Evolutionary conservation across 2,888 invertebrate species (phyloP).

Genomic region (Brassicogethes aeneus): DNA sequence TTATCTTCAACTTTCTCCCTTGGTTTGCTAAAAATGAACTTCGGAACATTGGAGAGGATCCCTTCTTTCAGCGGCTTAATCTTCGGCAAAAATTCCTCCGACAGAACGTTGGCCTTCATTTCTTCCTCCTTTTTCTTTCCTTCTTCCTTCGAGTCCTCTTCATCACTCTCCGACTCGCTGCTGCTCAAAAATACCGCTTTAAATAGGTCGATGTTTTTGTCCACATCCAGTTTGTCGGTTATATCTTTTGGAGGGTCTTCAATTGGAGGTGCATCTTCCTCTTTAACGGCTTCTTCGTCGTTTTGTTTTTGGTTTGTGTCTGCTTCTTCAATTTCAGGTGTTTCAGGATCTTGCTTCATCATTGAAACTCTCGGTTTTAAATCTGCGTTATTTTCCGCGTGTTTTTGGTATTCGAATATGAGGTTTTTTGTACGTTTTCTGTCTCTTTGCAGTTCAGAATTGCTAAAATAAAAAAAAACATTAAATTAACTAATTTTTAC

Average conservation of each 20-base stretch:
- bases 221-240: constrained; percentile 34
- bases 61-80: constrained; percentile 36
- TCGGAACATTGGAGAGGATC: constrained; percentile 31
- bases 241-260: constrained; percentile 22
- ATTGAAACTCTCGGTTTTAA: constrained; percentile 27
- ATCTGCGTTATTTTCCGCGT: constrained; percentile 19
- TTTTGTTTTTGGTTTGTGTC: constrained; percentile 32
- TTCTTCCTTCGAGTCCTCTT: constrained; percentile 20
- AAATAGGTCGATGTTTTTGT: constrained; percentile 67
- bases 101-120: constrained; percentile 28
- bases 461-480: constrained; percentile 11
- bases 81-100: constrained; percentile 32
- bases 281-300: constrained; percentile 2
- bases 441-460: constrained; percentile 17
- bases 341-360: constrained; percentile 39
- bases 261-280: constrained; percentile 2
- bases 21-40: constrained; percentile 17
- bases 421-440: constrained; percentile 60
- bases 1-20: constrained; percentile 5
- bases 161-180: constrained; percentile 49
- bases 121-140: constrained; percentile 20
- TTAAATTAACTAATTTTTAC: background rate
- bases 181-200: constrained; percentile 83
- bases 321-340: constrained; percentile 39
- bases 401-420: constrained; percentile 69